These are phyloP conservation scores for Parazoanthus swiftii DNA, from an alignment of 92 coral and sea anemone species.

Conservation along the genomic window DNA sequence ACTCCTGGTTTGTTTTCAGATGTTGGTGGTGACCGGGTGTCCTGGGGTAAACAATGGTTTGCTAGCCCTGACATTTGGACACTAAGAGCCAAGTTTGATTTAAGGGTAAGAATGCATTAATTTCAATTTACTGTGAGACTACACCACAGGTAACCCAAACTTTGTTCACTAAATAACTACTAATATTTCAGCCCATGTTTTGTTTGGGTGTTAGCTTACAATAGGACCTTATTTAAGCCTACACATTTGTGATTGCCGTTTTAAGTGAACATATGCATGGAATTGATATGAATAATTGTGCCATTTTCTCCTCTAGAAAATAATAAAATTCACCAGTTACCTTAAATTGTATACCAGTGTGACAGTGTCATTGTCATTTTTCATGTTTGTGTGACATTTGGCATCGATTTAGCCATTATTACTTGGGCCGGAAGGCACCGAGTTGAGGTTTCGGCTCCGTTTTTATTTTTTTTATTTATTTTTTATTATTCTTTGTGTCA, in stretches of 20 bases:
- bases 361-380: not conserved
- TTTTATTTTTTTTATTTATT: no score
- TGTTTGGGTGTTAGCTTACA: not conserved
- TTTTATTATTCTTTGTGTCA: no score
- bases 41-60: conserved; percentile 97
- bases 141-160: not conserved
- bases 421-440: no score
- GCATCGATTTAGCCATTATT: not conserved
- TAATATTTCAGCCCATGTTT: not conserved
- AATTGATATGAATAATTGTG: not conserved
- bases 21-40: conserved; percentile 94
- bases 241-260: no score
- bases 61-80: conserved; percentile 92
- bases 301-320: not conserved
- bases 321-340: not conserved
- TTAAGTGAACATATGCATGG: no score
- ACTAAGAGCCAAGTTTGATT: conserved; percentile 83
- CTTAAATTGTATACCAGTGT: not conserved
- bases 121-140: no score
- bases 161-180: no score
- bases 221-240: no score
- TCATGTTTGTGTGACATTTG: not conserved
- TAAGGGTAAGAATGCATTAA: conserved; percentile 55
- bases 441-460: no score
- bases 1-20: conserved; percentile 48